These are phyloP conservation scores for Styela plicata DNA, from an alignment of 23 tunicate species.

Conservation along the genomic window DNA sequence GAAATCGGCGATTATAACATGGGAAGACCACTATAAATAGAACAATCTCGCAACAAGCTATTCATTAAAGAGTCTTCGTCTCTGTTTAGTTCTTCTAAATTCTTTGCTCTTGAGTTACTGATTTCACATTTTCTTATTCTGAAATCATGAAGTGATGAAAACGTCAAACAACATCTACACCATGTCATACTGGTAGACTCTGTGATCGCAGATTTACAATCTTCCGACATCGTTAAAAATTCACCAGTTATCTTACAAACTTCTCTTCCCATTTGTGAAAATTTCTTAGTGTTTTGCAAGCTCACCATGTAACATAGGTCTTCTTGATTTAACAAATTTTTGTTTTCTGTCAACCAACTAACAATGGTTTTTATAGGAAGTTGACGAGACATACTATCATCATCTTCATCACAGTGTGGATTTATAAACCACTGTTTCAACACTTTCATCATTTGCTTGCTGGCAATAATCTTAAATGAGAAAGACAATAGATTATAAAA, in stretches of 20 bases:
- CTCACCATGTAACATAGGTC: not conserved
- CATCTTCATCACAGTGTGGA: not conserved
- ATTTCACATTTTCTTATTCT: not conserved
- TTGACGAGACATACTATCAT: not conserved
- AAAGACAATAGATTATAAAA: no score
- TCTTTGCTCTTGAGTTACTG: not conserved
- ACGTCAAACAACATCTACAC: not conserved
- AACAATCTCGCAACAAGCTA: not conserved
- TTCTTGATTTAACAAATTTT: not conserved
- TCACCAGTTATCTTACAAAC: not conserved
- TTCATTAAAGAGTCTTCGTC: not conserved
- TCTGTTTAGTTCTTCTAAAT: not conserved
- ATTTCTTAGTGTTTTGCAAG: not conserved
- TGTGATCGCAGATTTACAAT: not conserved
- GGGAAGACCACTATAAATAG: not conserved
- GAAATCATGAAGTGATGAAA: not conserved
- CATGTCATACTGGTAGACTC: not conserved
- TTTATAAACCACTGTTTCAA: not conserved
- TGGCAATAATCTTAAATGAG: no score
- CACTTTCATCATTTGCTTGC: not conserved
- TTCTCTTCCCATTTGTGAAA: not conserved
- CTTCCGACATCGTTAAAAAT: not conserved
- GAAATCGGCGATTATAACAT: not conserved
- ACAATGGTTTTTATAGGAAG: not conserved
- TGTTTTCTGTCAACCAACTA: not conserved